Evolutionary conservation across 2,113 vertebrate species (phyloP), one percentile per base, ranked within the genome.

Genomic region (Diadophis punctatus): DNA sequence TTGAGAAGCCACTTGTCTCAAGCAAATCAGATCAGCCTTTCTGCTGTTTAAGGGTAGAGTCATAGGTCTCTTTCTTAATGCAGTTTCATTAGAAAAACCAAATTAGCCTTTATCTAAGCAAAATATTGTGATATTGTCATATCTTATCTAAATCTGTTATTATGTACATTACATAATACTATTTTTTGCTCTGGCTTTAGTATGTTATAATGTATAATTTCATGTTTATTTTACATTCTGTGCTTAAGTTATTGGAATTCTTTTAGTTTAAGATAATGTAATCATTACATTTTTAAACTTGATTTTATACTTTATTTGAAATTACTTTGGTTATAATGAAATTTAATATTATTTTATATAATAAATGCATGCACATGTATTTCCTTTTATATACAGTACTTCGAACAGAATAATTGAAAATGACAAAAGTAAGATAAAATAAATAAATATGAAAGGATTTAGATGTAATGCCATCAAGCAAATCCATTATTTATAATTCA

Each of bases 381-480:
- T 34, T 68, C 11, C 4, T 34, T 68, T 68, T 34, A 34, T n/a
- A 68, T n/a, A 34, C 2, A 10, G 27, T 63, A 63, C 58, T 30
- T 63, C 58, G 30, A 63, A 30, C 58, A 63, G 10, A 94, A 93
- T 93, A 94, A 93, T 94, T 96, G 95, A 94, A 91, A 48, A 94
- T 95, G 89, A 94, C 90, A 46, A 96, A 60, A 55, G 60, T 84
- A 90, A 93, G 90, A 96, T 96, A 96, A 96, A 86, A 94, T 12
- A 20, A 87, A 39, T 92, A 94, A 93, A 93, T 95, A 96, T 93
- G 52, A 95, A 95, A 60, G 93, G 95, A 94, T 96, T 96, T 95
- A 96, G 94, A 91, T 95, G 94, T 90, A 68, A 56, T 92, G 88
- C 55, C 58, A 92, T 88, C 90, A 94, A 96, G 92, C 91, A 95